Evolutionary conservation across 2,888 invertebrate genomes (phyloP), one percentile per base, ranked within the genome.

Genomic region (Pterobdella sp.): DNA sequence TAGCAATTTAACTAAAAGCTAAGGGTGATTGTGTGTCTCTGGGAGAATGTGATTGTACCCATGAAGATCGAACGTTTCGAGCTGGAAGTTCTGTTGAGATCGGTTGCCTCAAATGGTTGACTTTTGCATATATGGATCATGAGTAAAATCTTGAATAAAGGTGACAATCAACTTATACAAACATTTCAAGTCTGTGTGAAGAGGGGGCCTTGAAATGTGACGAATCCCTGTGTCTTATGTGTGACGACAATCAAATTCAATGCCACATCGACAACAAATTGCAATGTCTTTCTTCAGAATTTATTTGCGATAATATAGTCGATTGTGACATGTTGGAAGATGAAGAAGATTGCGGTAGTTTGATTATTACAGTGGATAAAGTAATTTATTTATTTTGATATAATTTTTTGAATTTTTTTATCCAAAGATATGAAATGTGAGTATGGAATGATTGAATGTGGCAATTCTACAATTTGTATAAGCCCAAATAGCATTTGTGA

Each of bases 281-380:
- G 29, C 10, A 22, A 4, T 70, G 70, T 32, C n/a, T 65, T 22
- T 10, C 18, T 22, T 18, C 4, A n/a, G 18, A 52, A 4, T 68
- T 73, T 36, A 34, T 73, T 3, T 73, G 73, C 29, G 73, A 73
- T 52, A 49, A 35, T 14, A 42, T 68, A 22, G 26, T n/a, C 7
- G 73, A 73, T 37, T 73, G 73, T 35, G 10, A n/a, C 1, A 37
- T 68, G 52, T 68, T 49, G 3, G 56, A 22, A 22, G 73, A 73
- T 52, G 73, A 73, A 36, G 34, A 52, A n/a, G 4, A 73, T 34
- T 73, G 73, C 68, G 4, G 68, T 68, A 42, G 31, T 49, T 56
- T 69, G 4, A 26, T 4, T 26, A 4, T 42, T 42, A 42, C 7
- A 14, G 49, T n/a, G n/a, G n/a, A n/a, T n/a, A n/a, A n/a, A n/a